A percentile compares a stretch with the other conserved stretches of the same genome.
Conservation (phyloP, 2,888 invertebrate species). For the Sipha maydis region DNA sequence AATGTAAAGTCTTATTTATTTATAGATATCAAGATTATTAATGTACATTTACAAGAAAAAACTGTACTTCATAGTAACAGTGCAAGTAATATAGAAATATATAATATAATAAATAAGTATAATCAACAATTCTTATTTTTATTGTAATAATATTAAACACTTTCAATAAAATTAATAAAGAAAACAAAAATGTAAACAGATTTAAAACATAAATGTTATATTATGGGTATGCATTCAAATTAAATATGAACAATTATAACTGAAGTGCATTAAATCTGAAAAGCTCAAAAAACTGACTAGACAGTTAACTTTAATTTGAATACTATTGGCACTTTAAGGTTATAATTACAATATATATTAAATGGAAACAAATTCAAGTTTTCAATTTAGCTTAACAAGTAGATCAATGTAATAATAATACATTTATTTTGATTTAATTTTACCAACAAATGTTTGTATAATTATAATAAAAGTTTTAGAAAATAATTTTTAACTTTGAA, state of each 20-base stretch:
- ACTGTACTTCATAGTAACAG: conserved; percentile 55
- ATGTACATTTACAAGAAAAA: conserved; percentile 47
- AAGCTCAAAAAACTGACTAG: conserved; percentile 42
- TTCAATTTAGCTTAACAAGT: not conserved
- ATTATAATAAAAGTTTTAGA: not conserved
- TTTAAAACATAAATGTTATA: conserved; percentile 15
- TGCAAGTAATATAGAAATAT: conserved; percentile 51
- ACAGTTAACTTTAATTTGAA: conserved; percentile 30
- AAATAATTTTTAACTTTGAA: conserved; percentile 12
- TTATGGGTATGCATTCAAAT: conserved; percentile 2
- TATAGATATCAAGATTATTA: conserved; percentile 44
- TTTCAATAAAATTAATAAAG: conserved; percentile 26
- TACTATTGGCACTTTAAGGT: conserved; percentile 48
- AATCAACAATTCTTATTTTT: conserved; percentile 5
- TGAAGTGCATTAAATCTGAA: conserved; percentile 40
- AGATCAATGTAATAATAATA: not conserved
- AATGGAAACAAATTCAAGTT: not conserved
- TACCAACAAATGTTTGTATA: not conserved
- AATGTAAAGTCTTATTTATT: conserved; percentile 51
- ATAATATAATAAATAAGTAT: conserved; percentile 58
- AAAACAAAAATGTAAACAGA: conserved; percentile 10
- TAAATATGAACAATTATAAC: conserved; percentile 22
- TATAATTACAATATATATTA: conserved; percentile 8
- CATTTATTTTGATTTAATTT: conserved; percentile 15
- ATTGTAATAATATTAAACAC: conserved; percentile 49